phyloP scores from a whole-genome alignment of 2,113 vertebrate species.

The Anthoscopus minutus region DNA sequence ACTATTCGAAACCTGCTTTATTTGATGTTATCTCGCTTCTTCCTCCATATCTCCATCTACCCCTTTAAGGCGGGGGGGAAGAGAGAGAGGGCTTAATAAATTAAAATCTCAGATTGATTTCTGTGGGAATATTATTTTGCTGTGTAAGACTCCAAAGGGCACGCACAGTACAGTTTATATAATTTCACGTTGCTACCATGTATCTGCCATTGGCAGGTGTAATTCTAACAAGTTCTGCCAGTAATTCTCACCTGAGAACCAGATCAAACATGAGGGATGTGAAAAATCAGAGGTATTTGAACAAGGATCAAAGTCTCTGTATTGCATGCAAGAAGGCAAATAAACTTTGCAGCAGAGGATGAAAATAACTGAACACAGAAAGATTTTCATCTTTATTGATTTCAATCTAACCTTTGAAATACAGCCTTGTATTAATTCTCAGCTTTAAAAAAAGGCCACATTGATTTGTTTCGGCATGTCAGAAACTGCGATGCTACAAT shows the following conservation, averaged over 20 bases:
- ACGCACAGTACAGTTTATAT: not conserved
- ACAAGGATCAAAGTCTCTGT: constrained; percentile 20
- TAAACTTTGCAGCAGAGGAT: constrained; percentile 55
- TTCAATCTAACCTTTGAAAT: constrained; percentile 11
- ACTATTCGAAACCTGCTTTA: constrained; percentile 29
- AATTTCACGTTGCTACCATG: not conserved
- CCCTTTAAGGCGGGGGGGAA: not conserved
- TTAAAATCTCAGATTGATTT: constrained; percentile 53
- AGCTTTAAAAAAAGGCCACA: not conserved
- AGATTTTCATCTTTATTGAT: not conserved
- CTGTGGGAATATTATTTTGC: constrained; percentile 33
- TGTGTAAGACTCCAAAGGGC: constrained; percentile 22
- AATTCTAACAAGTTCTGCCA: constrained; percentile 34
- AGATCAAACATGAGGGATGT: constrained; percentile 36
- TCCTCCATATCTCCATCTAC: not conserved
- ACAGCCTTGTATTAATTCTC: not conserved
- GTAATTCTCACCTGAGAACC: constrained; percentile 37
- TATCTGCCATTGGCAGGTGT: not conserved
- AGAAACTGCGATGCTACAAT: constrained; percentile 60
- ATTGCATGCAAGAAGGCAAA: not conserved
- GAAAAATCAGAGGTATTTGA: constrained; percentile 28
- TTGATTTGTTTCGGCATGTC: constrained; percentile 50
- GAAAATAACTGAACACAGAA: constrained; percentile 37
- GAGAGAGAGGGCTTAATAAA: constrained; percentile 26
- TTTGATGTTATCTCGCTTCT: not conserved